Conservation (phyloP, 53 echinoderm and acorn worm species). For the Pentamera pediparva region DNA sequence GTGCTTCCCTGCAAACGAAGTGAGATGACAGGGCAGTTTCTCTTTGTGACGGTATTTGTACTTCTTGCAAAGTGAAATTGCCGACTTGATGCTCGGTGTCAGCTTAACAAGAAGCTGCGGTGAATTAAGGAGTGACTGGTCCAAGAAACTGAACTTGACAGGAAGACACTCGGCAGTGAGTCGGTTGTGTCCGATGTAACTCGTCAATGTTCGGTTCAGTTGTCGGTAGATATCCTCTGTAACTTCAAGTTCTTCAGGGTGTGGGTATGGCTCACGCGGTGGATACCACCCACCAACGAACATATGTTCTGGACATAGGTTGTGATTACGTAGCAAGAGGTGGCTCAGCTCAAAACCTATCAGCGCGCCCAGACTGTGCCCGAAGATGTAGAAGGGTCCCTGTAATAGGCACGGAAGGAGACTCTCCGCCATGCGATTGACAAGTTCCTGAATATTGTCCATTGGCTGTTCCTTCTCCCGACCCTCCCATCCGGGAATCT, state of each 20-base stretch:
- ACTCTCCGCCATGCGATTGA: slow-evolving; percentile 64
- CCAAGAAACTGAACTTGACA: slow-evolving; percentile 89
- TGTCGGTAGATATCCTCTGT: slow-evolving; percentile 68
- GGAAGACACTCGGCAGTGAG: slow-evolving; percentile 60
- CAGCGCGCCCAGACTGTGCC: slow-evolving; percentile 87
- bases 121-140: slow-evolving; percentile 70
- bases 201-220: slow-evolving; percentile 68
- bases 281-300: slow-evolving; percentile 95
- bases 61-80: slow-evolving; percentile 81
- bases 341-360: slow-evolving; percentile 91
- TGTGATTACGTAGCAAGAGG: slow-evolving; percentile 63
- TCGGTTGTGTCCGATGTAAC: slow-evolving; percentile 56
- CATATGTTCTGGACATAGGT: slow-evolving; percentile 65
- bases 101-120: slow-evolving; percentile 74
- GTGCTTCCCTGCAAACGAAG: slow-evolving; percentile 75
- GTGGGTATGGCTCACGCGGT: slow-evolving; percentile 82
- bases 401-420: slow-evolving; percentile 58
- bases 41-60: slow-evolving; percentile 81
- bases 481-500: slow-evolving; percentile 93
- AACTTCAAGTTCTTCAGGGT: slow-evolving; percentile 84
- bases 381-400: slow-evolving; percentile 82
- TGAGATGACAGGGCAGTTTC: slow-evolving; percentile 68
- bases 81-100: slow-evolving; percentile 79
- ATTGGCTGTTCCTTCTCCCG: slow-evolving; percentile 80
- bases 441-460: slow-evolving; percentile 68